These are phyloP conservation scores for Rhinichthys osculus DNA, from an alignment of 2,797 vertebrate genomes.

Conservation along the genomic window DNA sequence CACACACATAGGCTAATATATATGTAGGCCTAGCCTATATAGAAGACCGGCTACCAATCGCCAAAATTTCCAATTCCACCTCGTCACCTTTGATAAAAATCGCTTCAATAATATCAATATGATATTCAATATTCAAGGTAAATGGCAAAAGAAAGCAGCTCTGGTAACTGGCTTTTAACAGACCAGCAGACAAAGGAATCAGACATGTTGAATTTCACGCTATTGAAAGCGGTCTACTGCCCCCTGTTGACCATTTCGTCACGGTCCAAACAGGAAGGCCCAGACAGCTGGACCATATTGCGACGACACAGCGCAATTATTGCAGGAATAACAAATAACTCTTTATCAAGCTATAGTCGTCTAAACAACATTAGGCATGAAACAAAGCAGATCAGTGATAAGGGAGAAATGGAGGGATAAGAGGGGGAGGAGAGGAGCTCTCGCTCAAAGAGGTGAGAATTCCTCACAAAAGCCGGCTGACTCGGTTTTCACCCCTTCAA, in stretches of 20 bases:
- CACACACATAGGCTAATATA: too few relatives aligned
- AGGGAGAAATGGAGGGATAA: conserved; percentile 31
- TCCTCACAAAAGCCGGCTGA: conserved; percentile 54
- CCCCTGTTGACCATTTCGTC: conserved; percentile 67
- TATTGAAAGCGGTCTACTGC: conserved; percentile 70
- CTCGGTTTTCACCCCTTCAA: conserved; percentile 60
- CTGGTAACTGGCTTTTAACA: conserved; percentile 63
- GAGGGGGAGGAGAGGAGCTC: conserved; percentile 21
- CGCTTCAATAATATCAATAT: conserved; percentile 39
- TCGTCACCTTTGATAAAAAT: conserved; percentile 30
- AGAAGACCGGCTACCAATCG: neutral
- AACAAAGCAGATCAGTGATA: conserved; percentile 46
- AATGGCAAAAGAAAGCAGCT: conserved; percentile 63
- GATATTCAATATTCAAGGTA: conserved; percentile 59
- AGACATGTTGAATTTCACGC: conserved; percentile 59
- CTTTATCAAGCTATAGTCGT: conserved; percentile 58
- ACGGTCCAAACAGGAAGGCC: conserved; percentile 50
- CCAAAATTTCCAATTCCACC: conserved; percentile 8
- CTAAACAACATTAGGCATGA: conserved; percentile 52
- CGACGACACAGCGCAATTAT: conserved; percentile 58
- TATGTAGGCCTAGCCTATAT: too few relatives aligned
- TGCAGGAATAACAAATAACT: conserved; percentile 60
- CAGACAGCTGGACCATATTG: conserved; percentile 58
- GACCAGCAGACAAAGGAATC: conserved; percentile 70
- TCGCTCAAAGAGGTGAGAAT: conserved; percentile 58